Conservation (phyloP, 2,797 vertebrate genomes). For the Lagodon rhomboides region DNA sequence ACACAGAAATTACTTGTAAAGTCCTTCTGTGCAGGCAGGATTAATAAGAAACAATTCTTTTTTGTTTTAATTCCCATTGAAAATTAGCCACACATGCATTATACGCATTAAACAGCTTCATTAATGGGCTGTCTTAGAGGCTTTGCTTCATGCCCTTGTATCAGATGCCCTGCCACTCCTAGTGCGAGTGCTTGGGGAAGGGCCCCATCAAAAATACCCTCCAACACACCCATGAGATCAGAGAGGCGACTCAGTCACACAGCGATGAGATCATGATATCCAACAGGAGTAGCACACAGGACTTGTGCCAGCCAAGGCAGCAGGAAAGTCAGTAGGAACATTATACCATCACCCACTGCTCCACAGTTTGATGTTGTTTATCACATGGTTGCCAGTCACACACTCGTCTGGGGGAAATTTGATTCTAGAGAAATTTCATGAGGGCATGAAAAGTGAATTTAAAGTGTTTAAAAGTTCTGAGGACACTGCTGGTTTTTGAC, state of each 20-base stretch:
- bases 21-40: background rate
- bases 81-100: slow-evolving; percentile 49
- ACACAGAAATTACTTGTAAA: background rate
- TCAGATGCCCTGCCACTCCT: slow-evolving; percentile 74
- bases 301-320: slow-evolving; percentile 59
- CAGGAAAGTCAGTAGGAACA: slow-evolving; percentile 71
- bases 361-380: slow-evolving; percentile 74
- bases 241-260: slow-evolving; percentile 78
- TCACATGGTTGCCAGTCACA: slow-evolving; percentile 59
- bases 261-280: slow-evolving; percentile 83
- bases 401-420: slow-evolving; percentile 51
- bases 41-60: background rate
- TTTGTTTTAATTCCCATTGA: slow-evolving; percentile 19
- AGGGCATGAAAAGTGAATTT: slow-evolving; percentile 53
- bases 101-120: slow-evolving; percentile 65
- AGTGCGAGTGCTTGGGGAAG: slow-evolving; percentile 62
- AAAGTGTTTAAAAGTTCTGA: slow-evolving; percentile 28
- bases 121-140: slow-evolving; percentile 69
- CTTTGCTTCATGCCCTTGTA: slow-evolving; percentile 57
- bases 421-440: slow-evolving; percentile 67
- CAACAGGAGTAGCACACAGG: slow-evolving; percentile 61
- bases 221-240: slow-evolving; percentile 79
- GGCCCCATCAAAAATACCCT: slow-evolving; percentile 79
- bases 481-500: slow-evolving; percentile 4
- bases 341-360: slow-evolving; percentile 66